phyloP scores from a whole-genome alignment of 37 sponge, comb jelly and placozoan species.

The Eunapius fragilis region DNA sequence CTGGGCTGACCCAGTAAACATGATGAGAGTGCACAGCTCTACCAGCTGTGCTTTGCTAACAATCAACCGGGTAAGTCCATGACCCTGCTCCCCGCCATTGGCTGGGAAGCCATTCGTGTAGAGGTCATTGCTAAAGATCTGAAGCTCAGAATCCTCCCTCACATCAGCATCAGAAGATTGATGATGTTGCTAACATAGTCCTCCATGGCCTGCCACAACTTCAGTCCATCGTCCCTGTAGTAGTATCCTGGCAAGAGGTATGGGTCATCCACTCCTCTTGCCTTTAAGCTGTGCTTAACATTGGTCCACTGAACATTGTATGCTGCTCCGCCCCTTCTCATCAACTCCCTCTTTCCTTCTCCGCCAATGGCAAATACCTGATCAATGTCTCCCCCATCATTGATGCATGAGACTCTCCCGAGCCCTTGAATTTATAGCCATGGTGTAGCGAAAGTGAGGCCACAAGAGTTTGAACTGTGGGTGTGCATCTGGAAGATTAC shows the following conservation, averaged over 20 bases:
- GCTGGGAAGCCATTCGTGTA: slow-evolving; percentile 43
- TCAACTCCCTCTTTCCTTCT: slow-evolving; percentile 15
- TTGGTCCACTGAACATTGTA: slow-evolving; percentile 31
- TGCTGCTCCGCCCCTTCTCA: slow-evolving; percentile 4
- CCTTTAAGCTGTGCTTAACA: slow-evolving; percentile 20
- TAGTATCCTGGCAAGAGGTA: slow-evolving; percentile 63
- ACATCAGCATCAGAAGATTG: slow-evolving; percentile 46
- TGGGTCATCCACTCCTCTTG: slow-evolving; percentile 67
- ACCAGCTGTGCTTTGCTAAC: slow-evolving; percentile 36
- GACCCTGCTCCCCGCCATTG: slow-evolving; percentile 8
- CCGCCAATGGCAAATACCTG: slow-evolving; percentile 55
- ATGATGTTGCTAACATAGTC: slow-evolving; percentile 38
- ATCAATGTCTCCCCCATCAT: slow-evolving; percentile 55
- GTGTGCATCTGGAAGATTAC: slow-evolving; percentile 70
- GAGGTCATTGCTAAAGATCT: slow-evolving; percentile 39
- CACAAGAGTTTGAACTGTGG: slow-evolving; percentile 67
- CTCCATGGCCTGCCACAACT: slow-evolving; percentile 63
- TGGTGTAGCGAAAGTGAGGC: slow-evolving; percentile 66
- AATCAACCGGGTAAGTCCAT: slow-evolving; percentile 49
- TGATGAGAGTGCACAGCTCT: slow-evolving; percentile 55
- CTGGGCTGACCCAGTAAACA: slow-evolving; percentile 62
- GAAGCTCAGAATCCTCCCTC: slow-evolving; percentile 36
- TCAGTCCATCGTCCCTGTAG: slow-evolving; percentile 79
- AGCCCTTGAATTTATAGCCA: slow-evolving; percentile 63
- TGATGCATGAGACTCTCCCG: slow-evolving; percentile 35